Base-by-base conservation (phyloP, 2,797 vertebrate species). In the Malacoraja senta region DNA sequence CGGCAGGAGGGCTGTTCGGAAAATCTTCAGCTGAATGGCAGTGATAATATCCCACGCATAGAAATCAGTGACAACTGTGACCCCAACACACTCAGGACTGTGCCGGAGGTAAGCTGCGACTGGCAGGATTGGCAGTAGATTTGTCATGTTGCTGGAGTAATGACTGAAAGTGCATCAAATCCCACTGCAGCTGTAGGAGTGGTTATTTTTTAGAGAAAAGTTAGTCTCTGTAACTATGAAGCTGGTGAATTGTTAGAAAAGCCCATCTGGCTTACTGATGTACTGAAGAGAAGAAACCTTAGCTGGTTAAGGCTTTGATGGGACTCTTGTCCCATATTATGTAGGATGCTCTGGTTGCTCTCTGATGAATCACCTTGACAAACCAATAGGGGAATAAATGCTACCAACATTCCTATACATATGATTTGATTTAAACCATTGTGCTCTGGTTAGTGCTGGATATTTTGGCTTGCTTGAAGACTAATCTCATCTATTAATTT, bases 51-150 rank as follows among this genome's bases (percentile, higher is more conserved):
- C 74, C 93, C 93, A 35, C 93, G 77, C 1, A 95, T 95, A 93
- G 94, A 93, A 79, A 94, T 95, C 84, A 95, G 90, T 0, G 95
- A 95, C 0, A 91, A 93, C 93, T 95, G 95, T 0, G 94, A 95
- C 93, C 95, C 95, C 61, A 63, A 91, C 32, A 81, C 94, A 26
- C 84, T 88, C 63, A 68, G 21, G 84, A 68, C 61, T 0, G n/a
- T 88, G 17, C 84, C 84, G 21, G 84, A 68, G 63, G 84, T 88
- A 68, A 88, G 63, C 84, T 68, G 32, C 17, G 10, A 63, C 8
- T 35, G 63, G 3, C 84, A 68, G 17, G n/a, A 58, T 65, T 65
- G 7, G 12, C 17, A 21, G 63, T 21, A 17, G 8, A 88, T 8
- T 35, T n/a, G n/a, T 68, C 35, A 65, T 44, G 29, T 19, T 29